Evolutionary conservation across 1,140 invertebrate species (phyloP).

Genomic region (Neodiprion pinetum): DNA sequence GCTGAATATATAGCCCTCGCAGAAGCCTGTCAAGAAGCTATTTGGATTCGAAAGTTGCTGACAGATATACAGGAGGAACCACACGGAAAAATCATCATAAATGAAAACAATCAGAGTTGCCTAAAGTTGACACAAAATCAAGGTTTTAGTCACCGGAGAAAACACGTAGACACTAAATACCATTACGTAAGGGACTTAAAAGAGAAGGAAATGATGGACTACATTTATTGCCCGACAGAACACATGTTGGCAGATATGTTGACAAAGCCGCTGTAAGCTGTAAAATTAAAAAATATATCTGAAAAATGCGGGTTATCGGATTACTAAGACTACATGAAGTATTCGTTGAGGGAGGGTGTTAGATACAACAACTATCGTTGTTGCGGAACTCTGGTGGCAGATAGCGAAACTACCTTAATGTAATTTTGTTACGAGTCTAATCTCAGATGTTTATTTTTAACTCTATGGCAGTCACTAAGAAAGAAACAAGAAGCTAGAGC

Average conservation of each 20-base stretch:
- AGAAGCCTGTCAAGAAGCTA: constrained; percentile 28
- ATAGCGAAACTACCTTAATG: no score
- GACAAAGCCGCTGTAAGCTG: constrained; percentile 29
- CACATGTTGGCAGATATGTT: constrained; percentile 35
- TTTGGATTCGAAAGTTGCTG: constrained; percentile 29
- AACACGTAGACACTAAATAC: constrained; percentile 32
- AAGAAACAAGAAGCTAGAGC: no score
- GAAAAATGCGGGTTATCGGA: not conserved
- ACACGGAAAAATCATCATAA: constrained; percentile 23
- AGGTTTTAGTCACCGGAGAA: constrained; percentile 27
- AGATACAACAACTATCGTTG: no score
- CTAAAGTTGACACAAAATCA: constrained; percentile 32
- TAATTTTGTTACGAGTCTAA: no score
- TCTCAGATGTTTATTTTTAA: no score
- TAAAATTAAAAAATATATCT: constrained; percentile 21
- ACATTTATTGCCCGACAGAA: constrained; percentile 33
- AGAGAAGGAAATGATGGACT: constrained; percentile 22
- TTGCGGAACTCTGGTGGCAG: no score
- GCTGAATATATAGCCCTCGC: constrained; percentile 33
- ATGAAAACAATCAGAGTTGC: constrained; percentile 35
- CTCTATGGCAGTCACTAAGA: no score
- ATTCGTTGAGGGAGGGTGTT: no score
- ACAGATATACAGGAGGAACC: constrained; percentile 24
- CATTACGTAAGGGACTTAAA: constrained; percentile 29
- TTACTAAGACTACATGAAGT: no score